phyloP scores from a whole-genome alignment of 2,888 invertebrate species.

The Ophion ventricosus region DNA sequence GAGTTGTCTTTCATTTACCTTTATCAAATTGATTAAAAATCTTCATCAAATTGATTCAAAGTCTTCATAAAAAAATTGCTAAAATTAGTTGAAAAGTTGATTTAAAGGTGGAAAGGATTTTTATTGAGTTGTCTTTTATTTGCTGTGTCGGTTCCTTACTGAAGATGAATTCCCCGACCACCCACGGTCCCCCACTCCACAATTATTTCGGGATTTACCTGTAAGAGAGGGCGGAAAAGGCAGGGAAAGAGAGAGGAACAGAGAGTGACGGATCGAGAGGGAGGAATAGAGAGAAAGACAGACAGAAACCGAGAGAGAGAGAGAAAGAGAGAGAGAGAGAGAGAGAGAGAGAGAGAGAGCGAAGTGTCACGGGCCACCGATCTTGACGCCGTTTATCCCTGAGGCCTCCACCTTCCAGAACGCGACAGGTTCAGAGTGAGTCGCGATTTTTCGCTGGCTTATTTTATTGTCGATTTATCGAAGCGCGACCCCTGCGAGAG shows the following conservation, averaged over 20 bases:
- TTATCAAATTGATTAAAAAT: neutral
- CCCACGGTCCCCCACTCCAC: conserved; percentile 42
- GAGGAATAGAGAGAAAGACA: conserved; percentile 28
- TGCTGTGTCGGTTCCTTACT: conserved; percentile 14
- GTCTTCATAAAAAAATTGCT: neutral
- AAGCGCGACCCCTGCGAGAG: conserved; percentile 71
- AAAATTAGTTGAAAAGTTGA: neutral
- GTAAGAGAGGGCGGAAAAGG: conserved; percentile 21
- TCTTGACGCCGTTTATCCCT: conserved; percentile 50
- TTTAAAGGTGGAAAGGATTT: neutral
- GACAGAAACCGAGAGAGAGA: neutral
- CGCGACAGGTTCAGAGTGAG: conserved; percentile 36
- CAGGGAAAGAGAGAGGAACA: neutral
- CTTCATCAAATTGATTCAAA: neutral
- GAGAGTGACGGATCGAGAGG: conserved; percentile 33
- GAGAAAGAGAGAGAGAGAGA: neutral
- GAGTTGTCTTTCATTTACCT: neutral
- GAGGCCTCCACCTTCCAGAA: conserved; percentile 32
- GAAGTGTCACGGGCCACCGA: conserved; percentile 51
- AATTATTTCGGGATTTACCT: conserved; percentile 32
- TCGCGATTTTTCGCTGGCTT: conserved; percentile 34
- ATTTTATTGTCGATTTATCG: conserved; percentile 61
- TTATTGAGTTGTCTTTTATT: neutral
- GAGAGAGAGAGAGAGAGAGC: conserved; percentile 8
- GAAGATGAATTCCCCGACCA: conserved; percentile 43